Evolutionary conservation across 2,888 invertebrate genomes (phyloP).

Genomic region (Heliconius charithonia): DNA sequence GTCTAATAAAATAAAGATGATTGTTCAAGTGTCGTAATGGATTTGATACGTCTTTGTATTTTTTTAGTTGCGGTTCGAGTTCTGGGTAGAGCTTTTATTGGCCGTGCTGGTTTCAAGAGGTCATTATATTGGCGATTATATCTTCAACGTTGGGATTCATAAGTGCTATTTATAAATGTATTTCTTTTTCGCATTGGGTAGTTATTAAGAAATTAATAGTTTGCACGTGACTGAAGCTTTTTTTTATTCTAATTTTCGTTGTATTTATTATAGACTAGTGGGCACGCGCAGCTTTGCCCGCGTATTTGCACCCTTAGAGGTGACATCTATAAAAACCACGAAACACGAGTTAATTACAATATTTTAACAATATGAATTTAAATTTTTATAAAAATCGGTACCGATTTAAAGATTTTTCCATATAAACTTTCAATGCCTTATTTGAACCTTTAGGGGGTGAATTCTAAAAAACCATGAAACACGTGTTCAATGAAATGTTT

Average conservation of each 20-base stretch:
- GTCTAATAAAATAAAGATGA: slow-evolving; percentile 66
- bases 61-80: slow-evolving; percentile 39
- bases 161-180: neutral
- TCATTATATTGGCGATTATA: slow-evolving; percentile 43
- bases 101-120: slow-evolving; percentile 51
- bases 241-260: neutral
- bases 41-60: slow-evolving; percentile 46
- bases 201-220: neutral
- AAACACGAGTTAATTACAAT: too few species aligned
- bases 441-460: too few species aligned
- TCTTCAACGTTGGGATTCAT: slow-evolving; percentile 17
- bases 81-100: slow-evolving; percentile 48
- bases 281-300: too few species aligned
- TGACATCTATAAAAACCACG: too few species aligned
- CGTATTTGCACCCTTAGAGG: too few species aligned
- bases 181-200: neutral
- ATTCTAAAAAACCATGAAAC: too few species aligned
- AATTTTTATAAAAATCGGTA: too few species aligned
- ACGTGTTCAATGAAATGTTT: too few species aligned
- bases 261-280: neutral
- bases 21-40: slow-evolving; percentile 65
- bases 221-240: neutral
- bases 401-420: too few species aligned
- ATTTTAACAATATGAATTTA: too few species aligned
- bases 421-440: too few species aligned